Conservation (phyloP, 2,113 vertebrate species). For the Aldabrachelys gigantea region DNA sequence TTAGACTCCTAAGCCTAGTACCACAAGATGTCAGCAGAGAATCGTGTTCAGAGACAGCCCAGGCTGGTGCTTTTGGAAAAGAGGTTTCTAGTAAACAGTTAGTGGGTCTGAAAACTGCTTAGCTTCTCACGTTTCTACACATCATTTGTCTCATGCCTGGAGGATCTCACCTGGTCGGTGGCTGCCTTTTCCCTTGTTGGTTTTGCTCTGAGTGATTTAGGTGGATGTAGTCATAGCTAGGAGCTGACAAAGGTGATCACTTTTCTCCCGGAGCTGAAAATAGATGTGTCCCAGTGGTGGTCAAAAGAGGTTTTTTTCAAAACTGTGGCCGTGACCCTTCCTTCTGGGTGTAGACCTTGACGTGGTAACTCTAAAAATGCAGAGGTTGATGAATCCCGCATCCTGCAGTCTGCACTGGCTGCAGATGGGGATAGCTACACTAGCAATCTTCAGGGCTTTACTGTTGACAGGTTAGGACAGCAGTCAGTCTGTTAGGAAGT, state of each 20-base stretch:
- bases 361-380: not conserved
- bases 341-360: not conserved
- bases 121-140: not conserved
- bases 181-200: not conserved
- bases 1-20: not conserved
- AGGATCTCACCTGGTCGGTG: not conserved
- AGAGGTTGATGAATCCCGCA: rapidly evolving
- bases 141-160: not conserved
- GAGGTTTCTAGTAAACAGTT: not conserved
- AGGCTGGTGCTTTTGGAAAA: not conserved
- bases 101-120: not conserved
- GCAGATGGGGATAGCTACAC: not conserved
- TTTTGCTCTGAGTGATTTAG: not conserved
- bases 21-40: not conserved
- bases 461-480: not conserved
- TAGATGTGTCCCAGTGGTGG: not conserved
- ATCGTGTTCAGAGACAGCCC: not conserved
- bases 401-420: rapidly evolving
- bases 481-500: not conserved
- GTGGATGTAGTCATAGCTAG: not conserved
- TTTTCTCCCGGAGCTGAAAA: not conserved
- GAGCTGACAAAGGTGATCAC: not conserved
- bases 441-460: not conserved
- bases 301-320: not conserved
- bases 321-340: not conserved